Percentiles rank a stretch among this genome's conserved stretches.
Conservation (phyloP, 2,888 invertebrate genomes). For the Tetrapedia diversipes region DNA sequence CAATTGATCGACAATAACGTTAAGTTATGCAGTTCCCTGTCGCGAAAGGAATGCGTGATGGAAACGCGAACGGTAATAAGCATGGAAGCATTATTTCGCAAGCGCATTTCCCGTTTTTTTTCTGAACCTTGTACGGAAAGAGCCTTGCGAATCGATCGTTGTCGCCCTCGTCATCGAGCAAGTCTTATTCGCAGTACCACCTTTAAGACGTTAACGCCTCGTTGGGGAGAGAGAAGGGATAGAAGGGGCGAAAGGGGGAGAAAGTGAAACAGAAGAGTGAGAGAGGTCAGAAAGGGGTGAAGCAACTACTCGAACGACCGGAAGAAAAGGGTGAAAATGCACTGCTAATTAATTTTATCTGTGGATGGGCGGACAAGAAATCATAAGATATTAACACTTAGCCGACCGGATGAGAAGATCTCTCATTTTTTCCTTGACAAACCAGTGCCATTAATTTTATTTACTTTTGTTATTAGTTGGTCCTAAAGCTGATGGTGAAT, state of each 20-base stretch:
- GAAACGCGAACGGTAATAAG: slow-evolving; percentile 1
- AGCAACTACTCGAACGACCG: slow-evolving; percentile 16
- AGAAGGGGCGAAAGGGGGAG: background rate
- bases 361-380: too few relatives aligned
- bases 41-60: background rate
- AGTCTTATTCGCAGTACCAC: slow-evolving; percentile 28
- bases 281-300: slow-evolving; percentile 16
- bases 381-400: too few relatives aligned
- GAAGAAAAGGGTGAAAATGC: background rate
- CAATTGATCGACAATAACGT: too few relatives aligned
- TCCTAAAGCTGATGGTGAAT: too few relatives aligned
- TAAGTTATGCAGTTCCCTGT: background rate
- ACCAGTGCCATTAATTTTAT: too few relatives aligned
- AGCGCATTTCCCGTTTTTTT: slow-evolving; percentile 29
- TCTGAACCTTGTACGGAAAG: slow-evolving; percentile 42
- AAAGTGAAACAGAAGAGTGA: background rate
- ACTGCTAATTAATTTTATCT: background rate
- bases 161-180: slow-evolving; percentile 47
- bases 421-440: too few relatives aligned
- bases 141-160: slow-evolving; percentile 47
- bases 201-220: slow-evolving; percentile 54
- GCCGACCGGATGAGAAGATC: too few relatives aligned
- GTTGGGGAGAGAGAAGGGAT: slow-evolving; percentile 8
- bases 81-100: slow-evolving; percentile 34
- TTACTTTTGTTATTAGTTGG: too few relatives aligned